These are phyloP conservation scores for Ganaspis sp. DNA, from an alignment of 1,140 invertebrate genomes.

Conservation along the genomic window DNA sequence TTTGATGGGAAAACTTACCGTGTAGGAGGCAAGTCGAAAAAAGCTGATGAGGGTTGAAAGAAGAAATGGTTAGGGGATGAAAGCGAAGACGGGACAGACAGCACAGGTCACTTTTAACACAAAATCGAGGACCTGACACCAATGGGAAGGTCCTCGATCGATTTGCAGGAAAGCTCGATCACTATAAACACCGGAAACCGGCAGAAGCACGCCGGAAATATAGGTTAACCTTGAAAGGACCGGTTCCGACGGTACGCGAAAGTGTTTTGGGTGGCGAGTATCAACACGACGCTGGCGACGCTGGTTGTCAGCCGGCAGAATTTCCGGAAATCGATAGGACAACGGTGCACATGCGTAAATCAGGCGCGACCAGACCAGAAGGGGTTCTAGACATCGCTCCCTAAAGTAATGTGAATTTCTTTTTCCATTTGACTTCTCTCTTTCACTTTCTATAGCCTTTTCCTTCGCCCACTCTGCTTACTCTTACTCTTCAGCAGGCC, in stretches of 20 bases:
- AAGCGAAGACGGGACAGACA: slow-evolving; percentile 43
- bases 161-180: slow-evolving; percentile 19
- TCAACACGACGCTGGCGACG: slow-evolving; percentile 56
- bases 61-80: slow-evolving; percentile 11
- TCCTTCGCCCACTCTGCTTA: slow-evolving; percentile 8
- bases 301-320: slow-evolving; percentile 56
- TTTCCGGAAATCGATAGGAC: slow-evolving; percentile 70
- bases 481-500: background rate
- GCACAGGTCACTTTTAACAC: slow-evolving; percentile 40
- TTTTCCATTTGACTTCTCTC: slow-evolving; percentile 59
- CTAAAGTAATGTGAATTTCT: slow-evolving; percentile 70
- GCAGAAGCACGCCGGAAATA: slow-evolving; percentile 53
- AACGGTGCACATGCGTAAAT: slow-evolving; percentile 67
- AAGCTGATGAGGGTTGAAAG: background rate
- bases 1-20: background rate
- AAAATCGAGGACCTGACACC: slow-evolving; percentile 27
- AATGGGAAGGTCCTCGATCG: slow-evolving; percentile 29
- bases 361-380: slow-evolving; percentile 41
- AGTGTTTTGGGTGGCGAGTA: slow-evolving; percentile 73
- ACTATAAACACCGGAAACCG: slow-evolving; percentile 52
- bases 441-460: slow-evolving; percentile 47
- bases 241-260: slow-evolving; percentile 71
- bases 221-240: slow-evolving; percentile 75
- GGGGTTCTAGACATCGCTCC: slow-evolving; percentile 57
- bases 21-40: background rate